phyloP scores from a whole-genome alignment of 2,888 invertebrate genomes.

The Anaspis maculata region DNA sequence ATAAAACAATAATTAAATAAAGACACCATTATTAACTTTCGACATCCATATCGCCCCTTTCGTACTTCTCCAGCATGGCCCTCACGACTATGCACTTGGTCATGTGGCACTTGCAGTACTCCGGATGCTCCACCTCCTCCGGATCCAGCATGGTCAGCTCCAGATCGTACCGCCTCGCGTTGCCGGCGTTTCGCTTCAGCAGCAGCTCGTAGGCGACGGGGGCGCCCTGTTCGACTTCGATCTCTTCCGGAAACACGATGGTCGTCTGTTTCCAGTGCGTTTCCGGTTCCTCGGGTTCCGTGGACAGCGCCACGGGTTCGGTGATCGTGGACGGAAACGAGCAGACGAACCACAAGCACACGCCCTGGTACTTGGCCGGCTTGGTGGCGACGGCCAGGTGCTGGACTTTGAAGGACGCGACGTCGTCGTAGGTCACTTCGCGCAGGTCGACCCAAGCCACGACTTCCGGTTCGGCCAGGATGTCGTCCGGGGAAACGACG shows the following conservation, averaged over 20 bases:
- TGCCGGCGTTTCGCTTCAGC: slow-evolving; percentile 47
- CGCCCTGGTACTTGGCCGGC: slow-evolving; percentile 59
- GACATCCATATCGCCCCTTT: slow-evolving; percentile 22
- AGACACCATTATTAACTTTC: background rate
- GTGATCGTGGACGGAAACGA: slow-evolving; percentile 52
- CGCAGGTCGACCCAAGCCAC: slow-evolving; percentile 62
- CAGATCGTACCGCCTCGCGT: slow-evolving; percentile 58
- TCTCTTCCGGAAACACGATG: slow-evolving; percentile 63
- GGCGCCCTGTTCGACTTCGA: slow-evolving; percentile 49
- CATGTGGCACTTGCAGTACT: slow-evolving; percentile 68
- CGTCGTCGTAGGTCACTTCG: slow-evolving; percentile 51
- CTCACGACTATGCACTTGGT: slow-evolving; percentile 71
- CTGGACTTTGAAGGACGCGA: slow-evolving; percentile 52
- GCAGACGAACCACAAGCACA: slow-evolving; percentile 77
- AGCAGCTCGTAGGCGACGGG: slow-evolving; percentile 63
- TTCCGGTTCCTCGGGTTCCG: slow-evolving; percentile 47
- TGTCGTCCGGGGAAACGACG: slow-evolving; percentile 46
- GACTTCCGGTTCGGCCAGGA: slow-evolving; percentile 57
- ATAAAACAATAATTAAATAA: too few species aligned
- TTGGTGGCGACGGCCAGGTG: slow-evolving; percentile 53
- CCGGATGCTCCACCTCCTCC: slow-evolving; percentile 60
- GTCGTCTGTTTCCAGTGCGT: slow-evolving; percentile 72
- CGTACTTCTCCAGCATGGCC: slow-evolving; percentile 50
- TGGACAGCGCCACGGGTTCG: slow-evolving; percentile 44
- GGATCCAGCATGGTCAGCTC: slow-evolving; percentile 63